Evolutionary conservation across 2,113 vertebrate species (phyloP).

Genomic region (Okapia johnstoni): DNA sequence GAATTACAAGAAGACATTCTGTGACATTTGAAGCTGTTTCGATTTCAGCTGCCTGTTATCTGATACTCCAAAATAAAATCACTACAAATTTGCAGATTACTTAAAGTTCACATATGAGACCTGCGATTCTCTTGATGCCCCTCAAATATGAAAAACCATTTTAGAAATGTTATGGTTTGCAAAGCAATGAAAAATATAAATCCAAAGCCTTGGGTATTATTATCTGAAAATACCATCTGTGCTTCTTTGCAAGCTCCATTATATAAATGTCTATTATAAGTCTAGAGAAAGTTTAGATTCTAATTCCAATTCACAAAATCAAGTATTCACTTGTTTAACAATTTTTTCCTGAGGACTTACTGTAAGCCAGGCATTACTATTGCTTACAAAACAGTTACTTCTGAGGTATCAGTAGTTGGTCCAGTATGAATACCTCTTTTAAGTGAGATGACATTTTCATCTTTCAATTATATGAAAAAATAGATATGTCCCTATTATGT

Average conservation of each 20-base stretch:
- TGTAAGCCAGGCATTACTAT: not conserved
- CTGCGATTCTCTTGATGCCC: slow-evolving; percentile 5
- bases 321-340: not conserved
- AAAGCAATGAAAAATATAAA: slow-evolving; percentile 43
- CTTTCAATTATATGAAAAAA: not conserved
- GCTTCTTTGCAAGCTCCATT: not conserved
- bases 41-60: slow-evolving; percentile 58
- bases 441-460: not conserved
- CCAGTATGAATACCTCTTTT: not conserved
- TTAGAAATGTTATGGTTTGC: not conserved
- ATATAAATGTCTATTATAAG: not conserved
- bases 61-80: slow-evolving; percentile 66
- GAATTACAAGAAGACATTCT: slow-evolving; percentile 57
- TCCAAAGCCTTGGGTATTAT: not conserved
- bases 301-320: not conserved
- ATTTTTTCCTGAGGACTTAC: not conserved
- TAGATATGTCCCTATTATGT: not conserved
- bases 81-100: slow-evolving; percentile 48
- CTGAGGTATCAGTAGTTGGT: not conserved
- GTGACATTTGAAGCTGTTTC: slow-evolving; percentile 68
- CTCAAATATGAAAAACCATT: not conserved
- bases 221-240: slow-evolving; percentile 4
- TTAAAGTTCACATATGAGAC: slow-evolving; percentile 38
- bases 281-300: not conserved
- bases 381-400: not conserved